phyloP scores from a whole-genome alignment of 2,888 invertebrate genomes.

The Scaptomyza reducta region DNA sequence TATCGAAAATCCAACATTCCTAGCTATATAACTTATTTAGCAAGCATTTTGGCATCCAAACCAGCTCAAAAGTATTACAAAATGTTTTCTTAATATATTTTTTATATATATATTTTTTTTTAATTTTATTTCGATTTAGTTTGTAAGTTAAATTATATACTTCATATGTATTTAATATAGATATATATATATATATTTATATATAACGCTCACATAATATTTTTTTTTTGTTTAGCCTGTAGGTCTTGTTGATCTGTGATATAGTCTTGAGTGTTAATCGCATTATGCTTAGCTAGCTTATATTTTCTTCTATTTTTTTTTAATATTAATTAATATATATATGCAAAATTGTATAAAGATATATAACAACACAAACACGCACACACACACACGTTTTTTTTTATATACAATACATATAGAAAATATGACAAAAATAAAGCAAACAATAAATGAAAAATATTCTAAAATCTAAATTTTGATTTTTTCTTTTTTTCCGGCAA shows the following conservation, averaged over 20 bases:
- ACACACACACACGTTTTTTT: conserved; percentile 20
- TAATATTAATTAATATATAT: conserved; percentile 6
- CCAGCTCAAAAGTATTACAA: conserved; percentile 55
- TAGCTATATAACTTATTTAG: conserved; percentile 3
- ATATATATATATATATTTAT: conserved; percentile 1
- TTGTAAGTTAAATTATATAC: conserved; percentile 40
- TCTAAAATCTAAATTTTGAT: conserved; percentile 2
- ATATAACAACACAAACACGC: conserved; percentile 20
- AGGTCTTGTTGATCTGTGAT: conserved; percentile 59
- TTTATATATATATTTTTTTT: not conserved
- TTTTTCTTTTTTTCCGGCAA: not conserved
- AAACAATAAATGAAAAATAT: conserved; percentile 41
- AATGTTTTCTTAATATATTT: conserved; percentile 16
- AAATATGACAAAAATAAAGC: conserved; percentile 27
- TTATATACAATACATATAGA: conserved; percentile 12
- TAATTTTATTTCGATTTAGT: conserved; percentile 20
- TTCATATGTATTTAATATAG: not conserved
- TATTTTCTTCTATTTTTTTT: conserved; percentile 18
- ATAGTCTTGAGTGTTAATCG: conserved; percentile 61
- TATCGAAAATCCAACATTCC: conserved; percentile 4
- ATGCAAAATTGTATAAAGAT: conserved; percentile 41
- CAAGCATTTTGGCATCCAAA: conserved; percentile 39
- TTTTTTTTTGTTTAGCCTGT: conserved; percentile 21
- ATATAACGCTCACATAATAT: conserved; percentile 4
- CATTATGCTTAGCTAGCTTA: conserved; percentile 60